Evolutionary conservation across 2,113 vertebrate genomes (phyloP), one percentile per base, ranked within the genome.

Genomic region (Psittacula cyanocephala): DNA sequence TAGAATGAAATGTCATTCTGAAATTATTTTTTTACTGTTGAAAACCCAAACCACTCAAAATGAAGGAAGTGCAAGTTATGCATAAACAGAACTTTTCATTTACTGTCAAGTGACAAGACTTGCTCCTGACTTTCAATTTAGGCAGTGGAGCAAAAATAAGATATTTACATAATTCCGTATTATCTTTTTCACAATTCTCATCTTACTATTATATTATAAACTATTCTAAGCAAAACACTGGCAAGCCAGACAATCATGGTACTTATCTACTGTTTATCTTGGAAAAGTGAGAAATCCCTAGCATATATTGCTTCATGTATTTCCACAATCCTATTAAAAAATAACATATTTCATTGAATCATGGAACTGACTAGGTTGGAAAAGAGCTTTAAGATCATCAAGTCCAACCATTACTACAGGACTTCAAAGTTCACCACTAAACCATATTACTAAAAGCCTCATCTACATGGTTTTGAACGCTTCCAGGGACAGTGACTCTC

Each of bases 281-380:
- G 71, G 93, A 93, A 86, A 91, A 72, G 93, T 93, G 85, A 86
- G 91, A 90, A 95, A 95, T 84, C 90, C 88, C 82, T 46, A 88
- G 72, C 50, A 70, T 10, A 22, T 18, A 44, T 10, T 31, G n/a
- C 33, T 93, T 90, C 64, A 59, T 29, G 28, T 63, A 43, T 23
- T 76, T 71, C 52, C 39, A 39, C 31, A 60, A 18, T 37, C 13
- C 17, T 69, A 47, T 31, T 86, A 39, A 89, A 93, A 80, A 88
- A 70, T 31, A 88, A 86, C 43, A 71, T 29, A 74, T 43, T 59
- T 59, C 33, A 35, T 23, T 35, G 33, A 59, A 59, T 35, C 57
- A 59, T 1, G 3, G 57, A 59, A 59, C 13, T 59, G 22, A 59
- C 22, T 59, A 59, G 33, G 6, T 10, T 59, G 57, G 57, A 35